These are phyloP conservation scores for Sebastes alutus DNA, from an alignment of 2,797 vertebrate species.

Conservation along the genomic window DNA sequence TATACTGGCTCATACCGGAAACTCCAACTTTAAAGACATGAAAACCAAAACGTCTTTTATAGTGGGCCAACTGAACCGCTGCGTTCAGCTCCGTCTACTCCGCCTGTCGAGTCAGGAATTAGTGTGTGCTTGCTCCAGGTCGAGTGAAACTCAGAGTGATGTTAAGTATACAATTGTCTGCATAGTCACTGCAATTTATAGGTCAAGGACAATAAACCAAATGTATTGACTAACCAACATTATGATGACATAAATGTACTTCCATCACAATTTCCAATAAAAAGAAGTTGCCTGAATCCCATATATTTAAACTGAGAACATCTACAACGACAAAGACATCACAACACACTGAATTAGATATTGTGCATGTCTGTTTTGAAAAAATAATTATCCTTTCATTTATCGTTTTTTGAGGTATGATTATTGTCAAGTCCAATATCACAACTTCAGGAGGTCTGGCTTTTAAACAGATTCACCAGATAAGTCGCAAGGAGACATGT, in stretches of 20 bases:
- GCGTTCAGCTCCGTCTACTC: not conserved
- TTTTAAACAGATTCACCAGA: not conserved
- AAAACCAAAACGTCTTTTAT: not conserved
- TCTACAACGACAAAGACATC: not conserved
- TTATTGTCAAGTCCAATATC: not conserved
- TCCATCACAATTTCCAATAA: not conserved
- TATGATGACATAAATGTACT: not conserved
- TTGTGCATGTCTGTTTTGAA: not conserved
- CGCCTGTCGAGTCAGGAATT: too few relatives aligned
- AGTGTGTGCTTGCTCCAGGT: not conserved
- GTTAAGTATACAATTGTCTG: not conserved
- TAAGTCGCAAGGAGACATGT: not conserved
- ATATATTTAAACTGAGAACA: not conserved
- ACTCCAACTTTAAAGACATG: not conserved
- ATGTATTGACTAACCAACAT: not conserved
- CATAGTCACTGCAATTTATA: not conserved
- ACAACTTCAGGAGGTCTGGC: not conserved
- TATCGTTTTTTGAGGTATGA: not conserved
- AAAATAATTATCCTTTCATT: not conserved
- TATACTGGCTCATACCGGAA: not conserved
- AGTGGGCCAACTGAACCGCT: not conserved
- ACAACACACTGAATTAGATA: not conserved
- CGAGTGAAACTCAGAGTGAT: not conserved
- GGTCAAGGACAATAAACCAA: not conserved
- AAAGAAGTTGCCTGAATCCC: not conserved